phyloP scores from a whole-genome alignment of 2,888 invertebrate species.

The Trachelus iudaicus region DNA sequence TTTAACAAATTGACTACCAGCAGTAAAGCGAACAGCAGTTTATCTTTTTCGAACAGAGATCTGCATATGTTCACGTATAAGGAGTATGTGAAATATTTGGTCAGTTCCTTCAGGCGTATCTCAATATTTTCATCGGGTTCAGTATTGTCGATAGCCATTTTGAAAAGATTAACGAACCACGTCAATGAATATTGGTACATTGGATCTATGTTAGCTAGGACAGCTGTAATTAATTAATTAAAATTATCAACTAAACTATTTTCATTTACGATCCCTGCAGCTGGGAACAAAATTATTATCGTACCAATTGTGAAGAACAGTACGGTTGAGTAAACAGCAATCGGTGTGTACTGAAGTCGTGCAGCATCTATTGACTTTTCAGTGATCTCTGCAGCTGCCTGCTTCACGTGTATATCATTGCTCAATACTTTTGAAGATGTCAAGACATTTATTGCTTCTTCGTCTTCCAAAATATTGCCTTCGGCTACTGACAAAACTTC shows the following conservation, averaged over 20 bases:
- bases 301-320: conserved; percentile 90
- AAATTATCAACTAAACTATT: not conserved
- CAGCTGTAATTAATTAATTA: conserved; percentile 69
- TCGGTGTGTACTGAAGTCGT: conserved; percentile 87
- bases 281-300: not conserved
- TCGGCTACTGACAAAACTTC: conserved; percentile 78
- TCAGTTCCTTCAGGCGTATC: conserved; percentile 79
- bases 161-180: conserved; percentile 94
- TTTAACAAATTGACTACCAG: conserved; percentile 78
- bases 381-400: conserved; percentile 88
- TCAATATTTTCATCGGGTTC: conserved; percentile 85
- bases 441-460: conserved; percentile 85
- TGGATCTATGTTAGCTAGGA: conserved; percentile 91
- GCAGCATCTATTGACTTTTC: conserved; percentile 90
- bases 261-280: not conserved
- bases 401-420: conserved; percentile 92
- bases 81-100: conserved; percentile 86
- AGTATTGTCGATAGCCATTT: conserved; percentile 86
- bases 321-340: conserved; percentile 89
- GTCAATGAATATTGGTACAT: conserved; percentile 97
- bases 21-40: conserved; percentile 86
- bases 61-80: conserved; percentile 92
- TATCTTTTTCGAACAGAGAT: conserved; percentile 95
- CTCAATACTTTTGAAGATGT: conserved; percentile 91
- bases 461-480: conserved; percentile 89